Base-by-base conservation (phyloP, 2,113 vertebrate species). In the Limanda limanda region DNA sequence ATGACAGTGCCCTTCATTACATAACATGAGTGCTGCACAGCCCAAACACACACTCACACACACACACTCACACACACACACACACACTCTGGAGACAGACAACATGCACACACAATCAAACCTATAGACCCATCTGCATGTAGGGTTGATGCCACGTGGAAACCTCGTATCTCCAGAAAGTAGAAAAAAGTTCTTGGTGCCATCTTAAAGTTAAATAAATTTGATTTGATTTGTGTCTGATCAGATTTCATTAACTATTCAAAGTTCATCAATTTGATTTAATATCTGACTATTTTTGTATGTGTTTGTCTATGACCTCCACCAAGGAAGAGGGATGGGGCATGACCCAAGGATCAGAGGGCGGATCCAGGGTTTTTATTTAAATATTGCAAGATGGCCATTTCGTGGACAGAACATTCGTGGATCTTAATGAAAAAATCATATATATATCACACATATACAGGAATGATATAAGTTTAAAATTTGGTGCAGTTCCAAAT, bases 1-100 rank as follows among this genome's bases (percentile, higher is more conserved):
- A 74, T 74, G 79, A 67, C 64, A 37, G 15, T 70, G 78, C 56
- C 86, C 86, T 89, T 83, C 13, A 48, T 90, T 92, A 87, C 63
- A 56, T 89, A 91, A 92, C 69, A 54, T 8, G 1, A 24, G 51
- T 27, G 52, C 51, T 62, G 56, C 74, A 86, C 79, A 35, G 61
- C 17, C 21, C 60, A 62, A 61, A 68, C 37, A 57, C 70, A 81
- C 37, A 63, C 61, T 56, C 57, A 61, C 54, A 69, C 76, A 58
- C 47, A 27, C 64, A 47, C 67, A 37, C 61, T 56, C 60, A 65
- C 31, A 63, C 73, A 77, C 51, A 55, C 61, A 62, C 54, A 63
- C 51, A 73, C 75, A 60, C 68, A 64, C 75, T 42, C 40, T 6
- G 9, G 12, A 59, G 24, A 67, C 21, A 24, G 61, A 37, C 37